Conservation (phyloP, 2,113 vertebrate species). For the Platichthys stellatus region DNA sequence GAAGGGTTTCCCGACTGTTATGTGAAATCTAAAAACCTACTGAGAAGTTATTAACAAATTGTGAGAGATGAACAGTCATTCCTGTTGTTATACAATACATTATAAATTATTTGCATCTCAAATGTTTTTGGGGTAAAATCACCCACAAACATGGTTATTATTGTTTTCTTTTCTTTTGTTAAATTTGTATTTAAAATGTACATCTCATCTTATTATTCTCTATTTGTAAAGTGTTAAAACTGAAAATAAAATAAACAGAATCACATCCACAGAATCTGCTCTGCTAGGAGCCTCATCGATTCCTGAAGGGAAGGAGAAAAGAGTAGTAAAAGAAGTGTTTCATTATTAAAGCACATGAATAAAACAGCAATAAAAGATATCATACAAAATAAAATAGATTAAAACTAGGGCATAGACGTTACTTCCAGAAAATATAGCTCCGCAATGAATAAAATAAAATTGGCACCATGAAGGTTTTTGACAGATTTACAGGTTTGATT, state of each 20-base stretch:
- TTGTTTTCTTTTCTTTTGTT: no score
- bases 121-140: no score
- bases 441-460: slow-evolving; percentile 2
- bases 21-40: no score
- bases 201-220: background rate
- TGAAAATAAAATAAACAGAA: slow-evolving; percentile 36
- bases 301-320: slow-evolving; percentile 44
- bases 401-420: slow-evolving; percentile 46
- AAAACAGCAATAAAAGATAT: slow-evolving; percentile 52
- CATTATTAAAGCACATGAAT: slow-evolving; percentile 69
- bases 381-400: slow-evolving; percentile 58
- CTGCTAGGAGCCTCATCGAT: slow-evolving; percentile 15
- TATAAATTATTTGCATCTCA: no score
- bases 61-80: no score
- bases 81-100: no score
- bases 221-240: slow-evolving; percentile 15
- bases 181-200: no score
- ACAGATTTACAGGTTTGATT: slow-evolving; percentile 47
- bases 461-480: slow-evolving; percentile 12
- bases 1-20: no score
- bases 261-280: slow-evolving; percentile 16
- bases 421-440: slow-evolving; percentile 14
- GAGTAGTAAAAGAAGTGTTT: slow-evolving; percentile 53
- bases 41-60: no score
- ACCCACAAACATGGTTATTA: no score